Evolutionary conservation across 2,113 vertebrate species (phyloP).

Genomic region (Paracanthobrama guichenoti): DNA sequence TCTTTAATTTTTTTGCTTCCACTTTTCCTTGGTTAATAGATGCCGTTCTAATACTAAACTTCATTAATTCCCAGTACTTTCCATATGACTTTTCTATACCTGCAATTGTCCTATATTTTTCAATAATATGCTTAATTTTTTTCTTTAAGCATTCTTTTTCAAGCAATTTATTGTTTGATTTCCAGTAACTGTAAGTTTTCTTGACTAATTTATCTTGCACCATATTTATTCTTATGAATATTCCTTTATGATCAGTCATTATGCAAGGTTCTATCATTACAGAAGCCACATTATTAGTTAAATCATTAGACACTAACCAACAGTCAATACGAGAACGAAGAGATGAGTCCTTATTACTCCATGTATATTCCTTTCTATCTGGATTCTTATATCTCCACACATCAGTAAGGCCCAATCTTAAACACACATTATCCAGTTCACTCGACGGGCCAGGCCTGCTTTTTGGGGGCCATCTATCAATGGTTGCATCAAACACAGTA

Average conservation of each 20-base stretch:
- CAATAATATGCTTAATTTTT: no score
- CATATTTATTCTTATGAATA: background rate
- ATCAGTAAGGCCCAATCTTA: background rate
- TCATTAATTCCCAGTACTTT: no score
- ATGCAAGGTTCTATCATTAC: background rate
- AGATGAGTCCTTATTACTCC: conserved; percentile 4
- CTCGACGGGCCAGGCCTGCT: no score
- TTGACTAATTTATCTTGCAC: background rate
- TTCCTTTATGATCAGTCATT: conserved; percentile 2
- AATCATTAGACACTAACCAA: conserved; percentile 5
- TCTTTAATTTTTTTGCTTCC: no score
- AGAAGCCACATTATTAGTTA: background rate
- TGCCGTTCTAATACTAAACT: no score
- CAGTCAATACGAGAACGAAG: background rate
- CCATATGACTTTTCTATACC: no score
- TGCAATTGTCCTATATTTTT: no score
- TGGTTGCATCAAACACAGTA: no score
- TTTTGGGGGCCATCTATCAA: no score
- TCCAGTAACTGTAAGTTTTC: background rate
- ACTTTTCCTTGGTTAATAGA: no score
- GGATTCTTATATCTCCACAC: background rate
- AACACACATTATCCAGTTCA: background rate
- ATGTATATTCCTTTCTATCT: background rate
- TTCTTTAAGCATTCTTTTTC: no score
- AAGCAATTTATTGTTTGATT: background rate